Percentiles rank a stretch among this genome's conserved stretches.
Evolutionary conservation across 2,113 vertebrate genomes (phyloP).

Genomic region (Sinocyclocheilus maitianheensis): DNA sequence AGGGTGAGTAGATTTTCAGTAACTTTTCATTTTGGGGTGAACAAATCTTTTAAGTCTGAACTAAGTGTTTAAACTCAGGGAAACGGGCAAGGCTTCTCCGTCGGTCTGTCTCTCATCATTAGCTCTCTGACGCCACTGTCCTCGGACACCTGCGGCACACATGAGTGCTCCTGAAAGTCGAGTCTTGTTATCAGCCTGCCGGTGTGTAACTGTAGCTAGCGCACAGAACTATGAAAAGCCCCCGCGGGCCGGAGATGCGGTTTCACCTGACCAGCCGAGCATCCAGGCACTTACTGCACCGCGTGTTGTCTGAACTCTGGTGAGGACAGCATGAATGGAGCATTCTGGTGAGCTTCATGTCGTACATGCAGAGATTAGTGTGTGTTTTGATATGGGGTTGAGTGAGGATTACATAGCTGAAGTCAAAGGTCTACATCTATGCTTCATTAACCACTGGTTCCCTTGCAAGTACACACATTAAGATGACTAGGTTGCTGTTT

Average conservation of each 20-base stretch:
- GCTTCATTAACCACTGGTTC: constrained; percentile 24
- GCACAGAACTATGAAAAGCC: constrained; percentile 47
- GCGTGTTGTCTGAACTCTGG: constrained; percentile 35
- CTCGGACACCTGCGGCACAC: constrained; percentile 50
- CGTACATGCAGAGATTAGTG: constrained; percentile 36
- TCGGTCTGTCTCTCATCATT: constrained; percentile 45
- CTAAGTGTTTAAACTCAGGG: too few species aligned
- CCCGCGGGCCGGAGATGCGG: constrained; percentile 47
- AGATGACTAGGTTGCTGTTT: background rate
- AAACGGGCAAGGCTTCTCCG: background rate
- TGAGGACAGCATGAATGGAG: constrained; percentile 38
- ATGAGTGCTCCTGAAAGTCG: constrained; percentile 59
- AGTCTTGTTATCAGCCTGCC: constrained; percentile 65
- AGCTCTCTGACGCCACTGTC: constrained; percentile 61
- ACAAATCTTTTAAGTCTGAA: too few species aligned
- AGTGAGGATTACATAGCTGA: constrained; percentile 19
- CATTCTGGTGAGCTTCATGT: constrained; percentile 5
- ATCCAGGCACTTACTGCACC: constrained; percentile 29
- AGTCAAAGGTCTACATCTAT: constrained; percentile 14
- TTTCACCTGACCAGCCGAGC: constrained; percentile 38
- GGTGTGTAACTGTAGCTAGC: constrained; percentile 64
- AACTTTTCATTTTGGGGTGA: too few species aligned
- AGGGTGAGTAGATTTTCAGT: background rate
- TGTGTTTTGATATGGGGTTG: constrained; percentile 35
- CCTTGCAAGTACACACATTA: constrained; percentile 21